Evolutionary conservation across 2,797 vertebrate genomes (phyloP).

Genomic region (Betta splendens): DNA sequence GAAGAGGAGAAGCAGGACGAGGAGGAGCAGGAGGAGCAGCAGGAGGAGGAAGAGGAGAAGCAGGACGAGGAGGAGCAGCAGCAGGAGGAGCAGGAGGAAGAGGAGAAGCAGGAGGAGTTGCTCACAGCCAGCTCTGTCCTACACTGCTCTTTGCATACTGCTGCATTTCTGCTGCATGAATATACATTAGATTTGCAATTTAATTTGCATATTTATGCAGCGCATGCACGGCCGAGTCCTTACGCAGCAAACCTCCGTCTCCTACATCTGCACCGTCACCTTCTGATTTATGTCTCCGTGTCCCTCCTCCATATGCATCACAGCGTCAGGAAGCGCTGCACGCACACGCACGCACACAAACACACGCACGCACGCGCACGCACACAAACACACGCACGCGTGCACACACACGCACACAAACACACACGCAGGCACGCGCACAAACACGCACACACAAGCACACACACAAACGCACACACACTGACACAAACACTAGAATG

Average conservation of each 20-base stretch:
- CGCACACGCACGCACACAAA: neutral
- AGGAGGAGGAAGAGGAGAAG: constrained; percentile 9
- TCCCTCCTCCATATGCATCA: constrained; percentile 16
- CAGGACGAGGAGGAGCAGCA: neutral
- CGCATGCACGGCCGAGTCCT: constrained; percentile 8
- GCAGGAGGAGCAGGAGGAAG: neutral
- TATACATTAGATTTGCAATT: constrained; percentile 25
- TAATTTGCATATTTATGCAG: constrained; percentile 27
- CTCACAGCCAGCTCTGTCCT: no score
- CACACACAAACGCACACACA: no score
- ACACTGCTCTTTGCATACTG: neutral
- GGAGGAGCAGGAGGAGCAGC: neutral
- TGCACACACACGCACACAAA: no score
- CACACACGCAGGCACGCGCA: no score
- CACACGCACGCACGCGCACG: constrained; percentile 5
- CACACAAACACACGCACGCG: constrained; percentile 15
- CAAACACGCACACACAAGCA: no score
- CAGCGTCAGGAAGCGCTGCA: neutral
- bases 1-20: neutral
- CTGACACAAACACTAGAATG: constrained; percentile 35
- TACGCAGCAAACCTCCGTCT: constrained; percentile 9
- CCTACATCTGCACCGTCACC: constrained; percentile 11
- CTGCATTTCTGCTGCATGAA: constrained; percentile 8
- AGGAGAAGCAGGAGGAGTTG: no score
- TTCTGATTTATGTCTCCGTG: constrained; percentile 11